A percentile compares a stretch with the other conserved stretches of the same genome.
phyloP scores from a whole-genome alignment of 2,113 vertebrate species.

The Vireo altiloquus region DNA sequence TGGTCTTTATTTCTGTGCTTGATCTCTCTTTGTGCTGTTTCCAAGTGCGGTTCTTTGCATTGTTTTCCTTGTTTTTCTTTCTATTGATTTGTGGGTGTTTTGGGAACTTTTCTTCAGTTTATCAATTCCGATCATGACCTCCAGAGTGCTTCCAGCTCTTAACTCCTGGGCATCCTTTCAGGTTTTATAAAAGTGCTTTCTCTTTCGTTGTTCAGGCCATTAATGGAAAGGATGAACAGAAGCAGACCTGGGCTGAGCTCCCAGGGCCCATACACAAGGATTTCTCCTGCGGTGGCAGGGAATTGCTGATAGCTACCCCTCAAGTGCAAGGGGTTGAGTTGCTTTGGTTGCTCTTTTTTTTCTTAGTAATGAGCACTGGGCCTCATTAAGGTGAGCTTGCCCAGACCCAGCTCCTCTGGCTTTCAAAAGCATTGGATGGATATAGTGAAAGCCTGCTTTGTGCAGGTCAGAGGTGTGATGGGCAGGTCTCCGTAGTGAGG shows the following conservation, averaged over 20 bases:
- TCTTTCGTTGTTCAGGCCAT: neutral
- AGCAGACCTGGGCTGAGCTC: neutral
- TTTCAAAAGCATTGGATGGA: neutral
- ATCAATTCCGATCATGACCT: constrained; percentile 19
- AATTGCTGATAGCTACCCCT: neutral
- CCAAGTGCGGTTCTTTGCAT: neutral
- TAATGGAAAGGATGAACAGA: constrained; percentile 20
- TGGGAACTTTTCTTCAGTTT: neutral
- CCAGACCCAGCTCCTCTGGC: neutral
- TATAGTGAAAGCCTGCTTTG: neutral
- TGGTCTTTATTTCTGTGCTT: neutral
- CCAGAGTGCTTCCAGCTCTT: constrained; percentile 4
- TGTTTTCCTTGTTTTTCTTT: neutral
- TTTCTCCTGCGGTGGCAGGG: neutral
- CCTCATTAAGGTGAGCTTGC: neutral
- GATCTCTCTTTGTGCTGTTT: neutral
- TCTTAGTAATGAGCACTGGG: neutral
- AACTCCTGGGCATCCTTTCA: constrained; percentile 27
- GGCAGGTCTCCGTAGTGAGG: neutral
- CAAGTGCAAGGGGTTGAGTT: neutral
- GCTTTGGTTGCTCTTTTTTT: neutral
- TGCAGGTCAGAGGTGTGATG: neutral
- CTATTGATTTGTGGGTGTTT: constrained; percentile 6
- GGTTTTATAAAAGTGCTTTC: constrained; percentile 1
- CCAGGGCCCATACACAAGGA: neutral